Conservation (phyloP, 2,797 vertebrate genomes). For the Cossypha caffra region DNA sequence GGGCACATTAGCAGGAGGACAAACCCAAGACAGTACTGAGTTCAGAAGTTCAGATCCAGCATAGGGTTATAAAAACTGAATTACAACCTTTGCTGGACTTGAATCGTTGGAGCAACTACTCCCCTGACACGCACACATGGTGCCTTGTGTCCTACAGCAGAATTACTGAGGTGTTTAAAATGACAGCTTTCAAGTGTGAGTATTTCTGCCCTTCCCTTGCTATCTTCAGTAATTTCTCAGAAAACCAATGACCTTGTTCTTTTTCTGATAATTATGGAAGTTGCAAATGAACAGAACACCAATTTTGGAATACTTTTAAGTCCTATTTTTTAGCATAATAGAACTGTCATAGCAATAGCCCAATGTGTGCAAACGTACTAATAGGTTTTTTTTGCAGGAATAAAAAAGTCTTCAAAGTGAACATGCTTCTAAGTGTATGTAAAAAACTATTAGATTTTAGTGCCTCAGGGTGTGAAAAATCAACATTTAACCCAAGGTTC, state of each 20-base stretch:
- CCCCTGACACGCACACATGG: fast-evolving
- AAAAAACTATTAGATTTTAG: not conserved
- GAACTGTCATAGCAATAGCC: not conserved
- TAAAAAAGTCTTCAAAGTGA: not conserved
- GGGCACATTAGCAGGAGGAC: slow-evolving; percentile 18
- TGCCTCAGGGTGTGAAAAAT: not conserved
- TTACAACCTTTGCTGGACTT: not conserved
- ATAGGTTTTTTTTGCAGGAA: not conserved
- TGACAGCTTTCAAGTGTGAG: not conserved
- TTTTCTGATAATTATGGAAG: not conserved
- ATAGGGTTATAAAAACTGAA: not conserved
- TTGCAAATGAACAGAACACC: not conserved
- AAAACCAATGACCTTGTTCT: not conserved
- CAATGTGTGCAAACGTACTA: not conserved
- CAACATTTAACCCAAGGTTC: not conserved
- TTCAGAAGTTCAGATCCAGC: slow-evolving; percentile 57
- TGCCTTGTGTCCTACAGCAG: not conserved
- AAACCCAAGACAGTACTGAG: slow-evolving; percentile 22
- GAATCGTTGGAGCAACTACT: not conserved
- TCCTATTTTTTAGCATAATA: not conserved
- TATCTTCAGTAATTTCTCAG: not conserved
- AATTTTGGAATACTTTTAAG: not conserved
- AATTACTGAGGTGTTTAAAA: not conserved
- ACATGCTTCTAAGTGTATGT: not conserved
- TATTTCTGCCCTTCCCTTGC: not conserved